Evolutionary conservation across 2,113 vertebrate species (phyloP).

Genomic region (Aviceda subcristata): DNA sequence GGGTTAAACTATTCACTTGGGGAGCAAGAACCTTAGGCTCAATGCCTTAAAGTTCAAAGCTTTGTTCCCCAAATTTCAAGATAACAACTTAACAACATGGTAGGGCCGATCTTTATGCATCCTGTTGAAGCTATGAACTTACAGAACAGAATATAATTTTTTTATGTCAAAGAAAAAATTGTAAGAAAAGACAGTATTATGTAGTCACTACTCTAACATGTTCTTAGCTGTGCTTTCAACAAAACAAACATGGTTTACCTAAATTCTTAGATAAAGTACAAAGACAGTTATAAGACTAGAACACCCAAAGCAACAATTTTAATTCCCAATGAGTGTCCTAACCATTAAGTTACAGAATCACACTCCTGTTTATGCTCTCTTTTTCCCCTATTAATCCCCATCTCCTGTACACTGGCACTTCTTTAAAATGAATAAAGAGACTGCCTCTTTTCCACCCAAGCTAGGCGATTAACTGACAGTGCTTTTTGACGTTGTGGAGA

Average conservation of each 20-base stretch:
- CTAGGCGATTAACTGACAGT: not conserved
- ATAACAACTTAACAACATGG: not conserved
- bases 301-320: not conserved
- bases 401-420: not conserved
- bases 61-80: not conserved
- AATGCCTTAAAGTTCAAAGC: not conserved
- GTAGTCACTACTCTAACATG: not conserved
- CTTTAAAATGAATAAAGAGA: not conserved
- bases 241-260: not conserved
- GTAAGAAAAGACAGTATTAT: not conserved
- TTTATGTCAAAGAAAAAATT: not conserved
- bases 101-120: not conserved
- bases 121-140: not conserved
- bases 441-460: not conserved
- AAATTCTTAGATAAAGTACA: not conserved
- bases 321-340: not conserved
- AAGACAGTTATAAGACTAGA: not conserved
- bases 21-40: not conserved
- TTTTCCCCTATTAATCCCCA: not conserved
- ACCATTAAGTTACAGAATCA: not conserved
- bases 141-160: not conserved
- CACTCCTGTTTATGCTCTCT: not conserved
- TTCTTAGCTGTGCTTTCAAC: not conserved
- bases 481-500: not conserved
- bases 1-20: not conserved